phyloP scores from a whole-genome alignment of 2,888 invertebrate species.

The Cryptocephalus moraei region DNA sequence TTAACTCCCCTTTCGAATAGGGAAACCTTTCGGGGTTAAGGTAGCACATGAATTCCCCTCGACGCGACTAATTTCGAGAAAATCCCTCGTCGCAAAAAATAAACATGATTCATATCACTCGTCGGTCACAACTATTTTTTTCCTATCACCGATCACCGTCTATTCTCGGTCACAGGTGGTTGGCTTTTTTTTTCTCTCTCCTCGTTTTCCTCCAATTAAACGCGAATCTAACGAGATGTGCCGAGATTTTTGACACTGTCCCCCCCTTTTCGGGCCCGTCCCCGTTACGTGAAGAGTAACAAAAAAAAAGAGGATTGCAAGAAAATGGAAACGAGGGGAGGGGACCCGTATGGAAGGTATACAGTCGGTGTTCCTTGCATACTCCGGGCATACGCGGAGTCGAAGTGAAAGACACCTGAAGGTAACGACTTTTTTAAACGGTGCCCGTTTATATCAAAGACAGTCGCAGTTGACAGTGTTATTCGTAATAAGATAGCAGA shows the following conservation, averaged over 20 bases:
- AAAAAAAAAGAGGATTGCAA: neutral
- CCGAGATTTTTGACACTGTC: neutral
- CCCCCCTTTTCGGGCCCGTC: neutral
- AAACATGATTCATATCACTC: too few relatives aligned
- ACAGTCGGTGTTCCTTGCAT: constrained; percentile 14
- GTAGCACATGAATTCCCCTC: too few relatives aligned
- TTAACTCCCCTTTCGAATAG: too few relatives aligned
- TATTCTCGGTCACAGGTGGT: too few relatives aligned
- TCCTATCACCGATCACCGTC: too few relatives aligned
- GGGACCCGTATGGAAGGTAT: constrained; percentile 8
- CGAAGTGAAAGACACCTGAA: constrained; percentile 33
- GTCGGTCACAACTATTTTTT: too few relatives aligned
- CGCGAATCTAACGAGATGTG: neutral
- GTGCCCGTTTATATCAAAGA: neutral
- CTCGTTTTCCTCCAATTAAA: neutral
- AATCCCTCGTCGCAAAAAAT: too few relatives aligned
- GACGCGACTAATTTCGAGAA: too few relatives aligned
- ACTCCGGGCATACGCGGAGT: constrained; percentile 23
- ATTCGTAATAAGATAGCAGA: constrained; percentile 8
- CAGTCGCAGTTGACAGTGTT: constrained; percentile 2
- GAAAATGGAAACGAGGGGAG: constrained; percentile 8
- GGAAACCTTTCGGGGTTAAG: too few relatives aligned
- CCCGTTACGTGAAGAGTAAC: neutral
- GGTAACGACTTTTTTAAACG: constrained; percentile 15
- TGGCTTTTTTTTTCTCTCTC: neutral